Evolutionary conservation across 1,140 invertebrate genomes (phyloP), one percentile per base, ranked within the genome.

Genomic region (Zaprionus inermis): DNA sequence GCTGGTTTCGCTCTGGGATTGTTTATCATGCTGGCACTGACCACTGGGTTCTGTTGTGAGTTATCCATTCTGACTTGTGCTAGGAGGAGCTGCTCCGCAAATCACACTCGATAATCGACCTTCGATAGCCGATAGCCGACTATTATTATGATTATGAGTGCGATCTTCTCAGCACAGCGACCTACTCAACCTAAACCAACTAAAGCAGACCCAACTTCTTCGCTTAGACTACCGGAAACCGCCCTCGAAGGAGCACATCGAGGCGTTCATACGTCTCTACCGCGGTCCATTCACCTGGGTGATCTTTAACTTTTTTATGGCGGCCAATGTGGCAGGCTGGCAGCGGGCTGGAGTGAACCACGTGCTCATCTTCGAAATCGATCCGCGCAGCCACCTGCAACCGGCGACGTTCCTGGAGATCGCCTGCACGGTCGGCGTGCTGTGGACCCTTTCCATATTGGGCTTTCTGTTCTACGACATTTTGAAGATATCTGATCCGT

Each of bases 361-460:
- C 91, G 95, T 97, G 5, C 93, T 97, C 0, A 97, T 97, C 64
- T 97, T 97, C 79, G 96, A 97, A 91, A 93, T 97, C 14, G 95
- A 97, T 91, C 96, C 96, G 0, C 90, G 96, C 36, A 94, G 96
- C 79, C 96, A 97, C 93, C 83, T 93, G 58, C 89, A 95, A 11
- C 95, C 96, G 81, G 95, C 96, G 34, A 94, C 96, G 67, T 90
- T 97, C 2, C 93, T 97, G 91, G 95, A 96, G 93, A 93, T 96
- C 46, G 95, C 95, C 12, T 93, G 94, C n/a, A 94, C 95, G 64
- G 94, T 96, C 76, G 94, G 95, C 24, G 94, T 96, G 9, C 82
- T 96, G 24, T 96, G 96, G 96, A 93, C 93, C 0, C 54, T 95
- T 0, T 94, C 94, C 78, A 93, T 69, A 9, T 30, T 92, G 44